Base-by-base conservation (phyloP, 2,797 vertebrate genomes). In the Anas bernieri region DNA sequence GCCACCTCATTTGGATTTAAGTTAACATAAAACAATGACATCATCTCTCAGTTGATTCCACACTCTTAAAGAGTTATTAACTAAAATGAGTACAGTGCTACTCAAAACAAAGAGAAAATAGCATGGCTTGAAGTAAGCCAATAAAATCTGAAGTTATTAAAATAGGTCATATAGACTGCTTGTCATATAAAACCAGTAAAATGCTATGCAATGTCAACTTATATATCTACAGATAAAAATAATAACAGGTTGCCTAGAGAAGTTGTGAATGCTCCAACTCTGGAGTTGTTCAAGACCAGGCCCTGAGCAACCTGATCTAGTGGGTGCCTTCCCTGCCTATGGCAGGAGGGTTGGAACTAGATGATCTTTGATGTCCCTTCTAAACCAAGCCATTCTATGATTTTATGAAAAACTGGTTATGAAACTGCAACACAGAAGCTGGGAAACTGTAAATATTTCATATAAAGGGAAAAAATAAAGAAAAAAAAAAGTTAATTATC, bases 101-200 rank as follows among this genome's bases (percentile, higher is more conserved):
- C 31, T 45, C 17, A 68, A 87, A 84, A 35, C 3, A 76, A 88
- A 93, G 56, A 63, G 5, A 86, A 86, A 86, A 88, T 28, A 62
- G 76, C 11, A 4, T 50, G 9, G 2, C 6, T 70, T 76, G 73
- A 86, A 74, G 8, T 28, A 82, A 90, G 12, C 2, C 25, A 69
- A 13, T 39, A n/a, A 76, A 69, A 55, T n/a, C 16, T 35, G 31
- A 88, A 73, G 13, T 50, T n/a, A 58, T 67, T 25, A 63, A 63
- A 81, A 12, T 0, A 0, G 25, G 7, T 46, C 37, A 37, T 8
- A 41, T 12, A 43, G n/a, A 59, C 4, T 66, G 4, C 4, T 59
- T 66, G 6, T 10, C n/a, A 45, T 30, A 43, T 16, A 59, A 77
- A 70, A 70, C 4, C 3, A 0, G 17, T 35, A 81, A 86, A 81